These are phyloP conservation scores for Rhimphoctona megacephalus DNA, from an alignment of 2,888 invertebrate species.

Conservation along the genomic window DNA sequence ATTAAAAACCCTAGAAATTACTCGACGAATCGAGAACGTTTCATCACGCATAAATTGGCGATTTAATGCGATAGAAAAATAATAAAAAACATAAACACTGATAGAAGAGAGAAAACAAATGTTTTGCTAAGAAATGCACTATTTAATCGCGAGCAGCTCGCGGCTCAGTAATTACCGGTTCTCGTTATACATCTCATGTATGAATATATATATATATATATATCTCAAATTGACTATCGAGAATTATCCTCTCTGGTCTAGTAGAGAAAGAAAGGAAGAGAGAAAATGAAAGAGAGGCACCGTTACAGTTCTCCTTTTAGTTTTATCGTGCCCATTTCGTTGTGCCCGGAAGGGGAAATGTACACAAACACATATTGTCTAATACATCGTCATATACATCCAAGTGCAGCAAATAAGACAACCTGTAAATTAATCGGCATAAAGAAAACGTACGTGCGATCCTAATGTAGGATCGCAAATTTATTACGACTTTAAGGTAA, in stretches of 20 bases:
- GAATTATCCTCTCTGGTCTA: slow-evolving; percentile 19
- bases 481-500: not conserved
- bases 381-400: slow-evolving; percentile 5
- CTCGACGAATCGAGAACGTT: not conserved
- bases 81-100: not conserved
- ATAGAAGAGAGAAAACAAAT: slow-evolving; percentile 8
- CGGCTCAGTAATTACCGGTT: slow-evolving; percentile 44
- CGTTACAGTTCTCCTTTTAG: slow-evolving; percentile 64
- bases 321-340: slow-evolving; percentile 54
- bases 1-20: not conserved
- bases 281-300: slow-evolving; percentile 37
- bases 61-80: not conserved
- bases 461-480: not conserved
- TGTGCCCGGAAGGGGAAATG: slow-evolving; percentile 21
- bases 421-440: slow-evolving; percentile 37
- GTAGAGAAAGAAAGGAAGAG: not conserved
- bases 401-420: slow-evolving; percentile 13
- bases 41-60: slow-evolving; percentile 18
- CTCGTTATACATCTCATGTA: slow-evolving; percentile 16
- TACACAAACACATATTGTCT: not conserved
- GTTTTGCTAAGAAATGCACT: slow-evolving; percentile 24
- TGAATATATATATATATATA: not conserved
- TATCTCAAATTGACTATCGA: slow-evolving; percentile 15
- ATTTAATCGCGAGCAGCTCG: slow-evolving; percentile 42
- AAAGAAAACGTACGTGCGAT: slow-evolving; percentile 13